Conservation (phyloP, 2,888 invertebrate species). For the Macrosiphum euphorbiae region DNA sequence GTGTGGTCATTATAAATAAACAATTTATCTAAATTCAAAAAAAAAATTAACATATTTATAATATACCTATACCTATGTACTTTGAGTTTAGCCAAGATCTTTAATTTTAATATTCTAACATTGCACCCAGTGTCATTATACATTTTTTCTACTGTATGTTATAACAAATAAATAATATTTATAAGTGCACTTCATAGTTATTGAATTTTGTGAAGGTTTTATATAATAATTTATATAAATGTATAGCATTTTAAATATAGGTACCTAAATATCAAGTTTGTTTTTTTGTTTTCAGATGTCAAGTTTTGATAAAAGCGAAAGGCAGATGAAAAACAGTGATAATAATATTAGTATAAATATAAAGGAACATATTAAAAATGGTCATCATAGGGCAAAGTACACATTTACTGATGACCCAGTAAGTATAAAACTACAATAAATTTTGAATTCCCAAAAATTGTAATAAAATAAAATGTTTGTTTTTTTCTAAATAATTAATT, state of each 20-base stretch:
- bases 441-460: neutral
- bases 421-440: neutral
- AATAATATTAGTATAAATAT: slow-evolving; percentile 37
- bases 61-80: too few relatives aligned
- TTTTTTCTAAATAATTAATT: neutral
- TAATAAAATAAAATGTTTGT: neutral
- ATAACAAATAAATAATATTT: too few relatives aligned
- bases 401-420: slow-evolving; percentile 41
- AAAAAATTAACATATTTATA: too few relatives aligned
- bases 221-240: neutral
- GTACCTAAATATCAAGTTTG: neutral
- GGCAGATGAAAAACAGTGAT: neutral
- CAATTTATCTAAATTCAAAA: too few relatives aligned
- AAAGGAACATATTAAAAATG: slow-evolving; percentile 34
- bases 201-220: neutral
- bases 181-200: neutral
- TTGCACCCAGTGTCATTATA: too few relatives aligned
- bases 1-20: too few relatives aligned
- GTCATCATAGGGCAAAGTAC: slow-evolving; percentile 39
- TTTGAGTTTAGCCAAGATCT: too few relatives aligned
- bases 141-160: too few relatives aligned
- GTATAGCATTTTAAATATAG: neutral
- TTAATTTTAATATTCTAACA: too few relatives aligned
- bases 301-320: neutral
- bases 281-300: slow-evolving; percentile 39